Base-by-base conservation (phyloP, 2,888 invertebrate species). In the Gonocerus acuteangulatus region DNA sequence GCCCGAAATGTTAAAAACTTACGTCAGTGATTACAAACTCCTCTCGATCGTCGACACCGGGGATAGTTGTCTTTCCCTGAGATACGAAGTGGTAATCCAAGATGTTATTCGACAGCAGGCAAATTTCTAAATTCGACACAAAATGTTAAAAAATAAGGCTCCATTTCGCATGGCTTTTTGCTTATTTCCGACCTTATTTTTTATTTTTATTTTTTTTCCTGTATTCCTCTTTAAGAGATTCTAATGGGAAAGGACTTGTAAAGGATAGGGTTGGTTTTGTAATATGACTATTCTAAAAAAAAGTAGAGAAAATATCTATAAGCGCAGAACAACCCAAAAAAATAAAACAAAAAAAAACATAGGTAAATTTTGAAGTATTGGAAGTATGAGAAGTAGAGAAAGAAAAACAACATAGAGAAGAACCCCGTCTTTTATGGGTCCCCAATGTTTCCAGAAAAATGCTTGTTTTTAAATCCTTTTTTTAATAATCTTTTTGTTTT, bases 51-150 rank as follows among this genome's bases (percentile, higher is more conserved):
- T 97, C 94, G 72, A 97, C 86, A 77, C 84, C 86, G 73, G 95
- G 93, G 77, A 97, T 95, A 73, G 86, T 87, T 75, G 85, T 84
- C 83, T 95, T 95, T 82, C 96, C 97, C 85, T 97, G 96, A 73
- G 95, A 82, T 75, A 95, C 90, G 84, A 86, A 90, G 82, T 82
- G 78, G 83, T 95, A 97, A 80, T 92, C 90, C 81, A 89, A 81
- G 80, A 95, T 86, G 82, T 95, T 86, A 77, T 93, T 83, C 72
- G 84, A 83, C 74, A 95, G 84, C 71, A 81, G 72, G 81, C 92
- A 88, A 22, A 13, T 56, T 23, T 42, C 64, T 64, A 47, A 18
- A 45, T 44, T 27, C 45, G 45, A 57, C 57, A 57, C 32, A 56
- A 32, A 47, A 39, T 39, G 39, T 39, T 39, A 39, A 39, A 39